Conservation (phyloP, 2,888 invertebrate genomes). For the Lasioglossum zephyrum region DNA sequence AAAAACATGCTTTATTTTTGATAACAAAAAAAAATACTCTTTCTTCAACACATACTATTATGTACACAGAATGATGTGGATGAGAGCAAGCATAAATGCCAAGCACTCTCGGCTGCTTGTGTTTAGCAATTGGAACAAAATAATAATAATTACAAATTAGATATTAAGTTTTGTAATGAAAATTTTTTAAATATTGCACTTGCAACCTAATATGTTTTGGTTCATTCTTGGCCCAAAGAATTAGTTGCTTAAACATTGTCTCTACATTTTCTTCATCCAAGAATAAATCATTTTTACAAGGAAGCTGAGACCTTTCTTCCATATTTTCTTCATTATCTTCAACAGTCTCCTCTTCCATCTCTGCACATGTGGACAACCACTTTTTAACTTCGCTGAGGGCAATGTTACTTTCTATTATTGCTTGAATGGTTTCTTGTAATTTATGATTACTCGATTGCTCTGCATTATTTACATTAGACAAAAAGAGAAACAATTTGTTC, state of each 20-base stretch:
- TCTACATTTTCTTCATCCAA: neutral
- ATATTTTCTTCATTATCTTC: neutral
- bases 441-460: neutral
- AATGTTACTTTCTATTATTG: neutral
- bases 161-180: neutral
- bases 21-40: neutral
- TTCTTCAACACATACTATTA: neutral
- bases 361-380: neutral
- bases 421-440: slow-evolving; percentile 3
- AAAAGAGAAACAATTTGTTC: neutral
- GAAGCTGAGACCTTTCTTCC: neutral
- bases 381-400: neutral
- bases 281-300: neutral
- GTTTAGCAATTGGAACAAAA: neutral
- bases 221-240: slow-evolving; percentile 7
- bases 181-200: neutral
- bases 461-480: neutral
- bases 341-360: neutral
- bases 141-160: neutral
- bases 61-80: neutral
- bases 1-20: neutral
- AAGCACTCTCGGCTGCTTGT: neutral
- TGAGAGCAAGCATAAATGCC: neutral
- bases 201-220: neutral
- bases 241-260: neutral